Percentiles rank a stretch among this genome's conserved stretches.
phyloP scores from a whole-genome alignment of 2,888 invertebrate species.

The Drosophila neotestacea region DNA sequence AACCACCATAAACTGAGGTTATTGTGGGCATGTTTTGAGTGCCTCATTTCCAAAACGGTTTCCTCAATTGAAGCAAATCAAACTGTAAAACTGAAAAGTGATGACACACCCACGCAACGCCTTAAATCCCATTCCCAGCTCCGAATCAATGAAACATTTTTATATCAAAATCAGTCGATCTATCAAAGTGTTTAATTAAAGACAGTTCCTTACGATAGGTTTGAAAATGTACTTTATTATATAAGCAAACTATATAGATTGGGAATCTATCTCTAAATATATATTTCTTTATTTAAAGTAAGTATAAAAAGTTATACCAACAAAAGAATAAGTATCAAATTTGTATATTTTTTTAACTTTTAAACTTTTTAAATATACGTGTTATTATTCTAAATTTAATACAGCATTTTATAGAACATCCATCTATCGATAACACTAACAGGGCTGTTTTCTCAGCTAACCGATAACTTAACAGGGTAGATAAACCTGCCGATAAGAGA shows the following conservation, averaged over 20 bases:
- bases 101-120: conserved; percentile 61
- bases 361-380: too few relatives aligned
- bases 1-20: conserved; percentile 68
- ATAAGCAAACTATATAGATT: neutral
- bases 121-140: conserved; percentile 30
- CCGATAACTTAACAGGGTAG: too few relatives aligned
- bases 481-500: too few relatives aligned
- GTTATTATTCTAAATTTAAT: too few relatives aligned
- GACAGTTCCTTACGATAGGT: neutral
- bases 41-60: conserved; percentile 43
- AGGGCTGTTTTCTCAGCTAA: too few relatives aligned
- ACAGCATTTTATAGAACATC: too few relatives aligned
- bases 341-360: too few relatives aligned
- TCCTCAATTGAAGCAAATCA: conserved; percentile 77
- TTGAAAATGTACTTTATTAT: neutral
- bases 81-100: conserved; percentile 60
- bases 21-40: conserved; percentile 25
- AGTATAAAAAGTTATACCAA: too few relatives aligned
- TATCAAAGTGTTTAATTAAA: conserved; percentile 20
- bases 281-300: too few relatives aligned
- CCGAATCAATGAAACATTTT: conserved; percentile 29
- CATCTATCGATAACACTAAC: too few relatives aligned
- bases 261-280: too few relatives aligned
- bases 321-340: too few relatives aligned
- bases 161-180: conserved; percentile 40